These are phyloP conservation scores for Zenarchopterus dispar DNA, from an alignment of 2,797 vertebrate genomes.

Conservation along the genomic window DNA sequence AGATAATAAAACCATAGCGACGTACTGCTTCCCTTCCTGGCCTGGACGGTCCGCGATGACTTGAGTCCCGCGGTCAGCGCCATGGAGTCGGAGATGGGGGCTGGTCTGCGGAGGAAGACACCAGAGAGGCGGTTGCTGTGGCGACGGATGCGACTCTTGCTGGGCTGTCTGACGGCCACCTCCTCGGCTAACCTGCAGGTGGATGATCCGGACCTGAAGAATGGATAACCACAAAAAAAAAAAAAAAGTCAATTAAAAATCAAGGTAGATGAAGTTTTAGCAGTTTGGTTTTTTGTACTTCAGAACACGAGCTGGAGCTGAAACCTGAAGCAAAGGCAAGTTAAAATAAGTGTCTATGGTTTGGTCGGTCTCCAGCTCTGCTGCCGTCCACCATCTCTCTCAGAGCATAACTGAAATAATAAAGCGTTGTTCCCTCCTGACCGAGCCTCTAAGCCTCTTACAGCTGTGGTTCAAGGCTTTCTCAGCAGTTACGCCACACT, in stretches of 20 bases:
- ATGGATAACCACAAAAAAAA: background rate
- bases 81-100: conserved; percentile 55
- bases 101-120: conserved; percentile 76
- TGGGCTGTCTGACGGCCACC: conserved; percentile 65
- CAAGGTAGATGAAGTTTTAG: too few species aligned
- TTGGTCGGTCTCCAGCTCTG: conserved; percentile 15
- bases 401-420: conserved; percentile 58
- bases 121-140: conserved; percentile 83
- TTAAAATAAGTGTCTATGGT: background rate
- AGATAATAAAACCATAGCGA: conserved; percentile 14
- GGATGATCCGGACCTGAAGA: conserved; percentile 72
- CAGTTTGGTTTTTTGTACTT: too few species aligned
- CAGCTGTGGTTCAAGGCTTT: conserved; percentile 62
- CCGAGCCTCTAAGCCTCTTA: conserved; percentile 71
- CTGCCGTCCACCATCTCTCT: conserved; percentile 36
- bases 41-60: conserved; percentile 51
- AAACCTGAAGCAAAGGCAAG: background rate
- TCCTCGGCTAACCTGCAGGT: conserved; percentile 68
- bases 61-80: conserved; percentile 54
- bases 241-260: background rate
- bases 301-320: too few species aligned
- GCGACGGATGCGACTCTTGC: conserved; percentile 76
- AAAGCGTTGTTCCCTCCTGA: conserved; percentile 45
- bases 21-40: conserved; percentile 71
- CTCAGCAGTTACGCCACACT: conserved; percentile 33